Evolutionary conservation across 2,797 vertebrate genomes (phyloP).

Genomic region (Pseudomugil tenellus): DNA sequence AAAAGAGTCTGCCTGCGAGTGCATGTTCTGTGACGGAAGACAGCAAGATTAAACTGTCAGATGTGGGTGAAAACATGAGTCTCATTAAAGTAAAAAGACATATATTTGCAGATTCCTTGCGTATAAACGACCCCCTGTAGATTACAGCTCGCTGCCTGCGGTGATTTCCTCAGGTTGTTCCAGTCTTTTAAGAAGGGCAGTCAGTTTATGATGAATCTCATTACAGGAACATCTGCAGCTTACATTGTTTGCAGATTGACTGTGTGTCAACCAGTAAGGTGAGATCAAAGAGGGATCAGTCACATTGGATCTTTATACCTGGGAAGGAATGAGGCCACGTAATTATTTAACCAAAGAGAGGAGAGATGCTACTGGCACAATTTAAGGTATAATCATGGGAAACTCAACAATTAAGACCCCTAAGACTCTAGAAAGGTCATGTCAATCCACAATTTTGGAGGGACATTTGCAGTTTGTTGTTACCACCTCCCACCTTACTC

Average conservation of each 20-base stretch:
- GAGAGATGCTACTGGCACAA: constrained; percentile 5
- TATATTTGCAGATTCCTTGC: constrained; percentile 18
- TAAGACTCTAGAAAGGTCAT: constrained; percentile 24
- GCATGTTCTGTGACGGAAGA: constrained; percentile 27
- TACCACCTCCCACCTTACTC: constrained; percentile 23
- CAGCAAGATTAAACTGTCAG: constrained; percentile 41
- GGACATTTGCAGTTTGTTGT: constrained; percentile 36
- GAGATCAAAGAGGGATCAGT: constrained; percentile 49
- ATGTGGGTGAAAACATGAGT: constrained; percentile 39
- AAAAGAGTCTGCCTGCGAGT: constrained; percentile 11
- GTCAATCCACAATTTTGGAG: constrained; percentile 33
- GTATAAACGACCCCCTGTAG: constrained; percentile 5
- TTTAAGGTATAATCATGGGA: constrained; percentile 7
- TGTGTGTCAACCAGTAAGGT: constrained; percentile 54
- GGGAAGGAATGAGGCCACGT: constrained; percentile 21
- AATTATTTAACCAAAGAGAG: constrained; percentile 39
- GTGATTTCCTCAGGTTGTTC: constrained; percentile 43
- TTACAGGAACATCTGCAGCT: constrained; percentile 22
- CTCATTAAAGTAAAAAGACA: constrained; percentile 45
- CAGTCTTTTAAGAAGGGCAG: constrained; percentile 31
- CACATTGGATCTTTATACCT: constrained; percentile 45
- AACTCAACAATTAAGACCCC: constrained; percentile 14
- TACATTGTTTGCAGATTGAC: constrained; percentile 43
- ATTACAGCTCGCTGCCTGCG: constrained; percentile 30
- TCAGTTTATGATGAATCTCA: constrained; percentile 35